A percentile compares a stretch with the other conserved stretches of the same genome.
Conservation (phyloP, 1,140 invertebrate genomes). For the Tribolium madens region DNA sequence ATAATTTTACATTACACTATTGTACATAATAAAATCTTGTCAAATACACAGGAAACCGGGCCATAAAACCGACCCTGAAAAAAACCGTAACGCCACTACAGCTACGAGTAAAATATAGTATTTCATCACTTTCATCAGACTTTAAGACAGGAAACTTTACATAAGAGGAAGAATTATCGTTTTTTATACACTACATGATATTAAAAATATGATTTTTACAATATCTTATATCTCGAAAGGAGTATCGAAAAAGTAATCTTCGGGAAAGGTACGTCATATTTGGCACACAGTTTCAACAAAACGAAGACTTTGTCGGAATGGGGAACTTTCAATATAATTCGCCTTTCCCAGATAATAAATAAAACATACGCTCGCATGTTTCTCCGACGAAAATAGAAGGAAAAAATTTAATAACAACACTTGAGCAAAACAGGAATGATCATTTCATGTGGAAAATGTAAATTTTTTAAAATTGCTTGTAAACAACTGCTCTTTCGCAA, state of each 20-base stretch:
- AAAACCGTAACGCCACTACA: slow-evolving; percentile 17
- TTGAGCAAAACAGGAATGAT: background rate
- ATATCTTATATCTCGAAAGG: slow-evolving; percentile 39
- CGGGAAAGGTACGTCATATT: slow-evolving; percentile 42
- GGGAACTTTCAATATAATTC: background rate
- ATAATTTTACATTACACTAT: slow-evolving; percentile 45
- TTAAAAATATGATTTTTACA: slow-evolving; percentile 46
- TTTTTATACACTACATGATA: slow-evolving; percentile 43
- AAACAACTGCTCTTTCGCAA: background rate
- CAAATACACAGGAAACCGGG: background rate
- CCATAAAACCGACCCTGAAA: background rate
- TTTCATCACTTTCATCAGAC: slow-evolving; percentile 44
- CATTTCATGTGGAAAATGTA: background rate
- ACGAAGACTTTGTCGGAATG: slow-evolving; percentile 7
- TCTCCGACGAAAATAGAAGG: background rate
- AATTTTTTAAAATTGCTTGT: background rate
- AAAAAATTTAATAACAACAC: background rate
- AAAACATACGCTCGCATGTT: background rate
- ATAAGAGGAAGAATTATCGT: slow-evolving; percentile 38
- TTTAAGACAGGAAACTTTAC: slow-evolving; percentile 43
- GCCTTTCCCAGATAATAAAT: background rate
- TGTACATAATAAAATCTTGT: slow-evolving; percentile 38
- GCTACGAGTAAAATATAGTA: slow-evolving; percentile 39
- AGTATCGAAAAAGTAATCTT: background rate
- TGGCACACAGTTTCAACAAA: slow-evolving; percentile 31